Conservation (phyloP, 2,113 vertebrate species). For the Stegostoma tigrinum region DNA sequence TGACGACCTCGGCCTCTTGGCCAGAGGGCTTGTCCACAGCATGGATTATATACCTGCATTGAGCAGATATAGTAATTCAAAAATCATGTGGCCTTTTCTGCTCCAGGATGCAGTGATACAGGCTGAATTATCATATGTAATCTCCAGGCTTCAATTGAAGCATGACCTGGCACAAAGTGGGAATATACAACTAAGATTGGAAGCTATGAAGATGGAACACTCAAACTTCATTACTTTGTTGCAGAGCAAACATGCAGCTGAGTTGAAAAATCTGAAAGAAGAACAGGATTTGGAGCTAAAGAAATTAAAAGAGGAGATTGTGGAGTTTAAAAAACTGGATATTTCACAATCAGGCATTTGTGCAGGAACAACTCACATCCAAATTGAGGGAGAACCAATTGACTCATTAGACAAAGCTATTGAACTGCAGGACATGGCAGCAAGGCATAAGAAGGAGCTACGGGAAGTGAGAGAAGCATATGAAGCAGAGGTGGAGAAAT, state of each 20-base stretch:
- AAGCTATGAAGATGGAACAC: conserved; percentile 29
- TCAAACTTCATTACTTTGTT: conserved; percentile 36
- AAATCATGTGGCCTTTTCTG: conserved; percentile 45
- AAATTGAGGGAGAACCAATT: conserved; percentile 52
- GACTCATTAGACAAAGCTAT: conserved; percentile 53
- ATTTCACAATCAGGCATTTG: conserved; percentile 16
- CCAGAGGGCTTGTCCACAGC: conserved; percentile 42
- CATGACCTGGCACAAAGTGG: conserved; percentile 39
- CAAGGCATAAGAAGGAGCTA: conserved; percentile 56
- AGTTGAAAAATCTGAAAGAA: conserved; percentile 46
- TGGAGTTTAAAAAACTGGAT: conserved; percentile 38
- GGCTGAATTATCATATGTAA: conserved; percentile 48
- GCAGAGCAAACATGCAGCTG: conserved; percentile 47
- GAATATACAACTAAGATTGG: conserved; percentile 39
- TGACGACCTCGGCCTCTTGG: conserved; percentile 48
- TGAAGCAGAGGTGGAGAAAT: conserved; percentile 51
- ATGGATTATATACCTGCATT: conserved; percentile 30
- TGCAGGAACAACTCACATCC: conserved; percentile 43
- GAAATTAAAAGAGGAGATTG: conserved; percentile 44
- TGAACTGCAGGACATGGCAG: conserved; percentile 53
- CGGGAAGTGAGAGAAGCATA: conserved; percentile 53
- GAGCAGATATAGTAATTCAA: conserved; percentile 27
- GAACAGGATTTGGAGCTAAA: conserved; percentile 48
- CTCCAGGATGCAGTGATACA: conserved; percentile 55
- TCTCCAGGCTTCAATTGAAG: conserved; percentile 48